A percentile compares a stretch with the other conserved stretches of the same genome.
phyloP scores from a whole-genome alignment of 2,113 vertebrate genomes.

The Bubalus kerabau region DNA sequence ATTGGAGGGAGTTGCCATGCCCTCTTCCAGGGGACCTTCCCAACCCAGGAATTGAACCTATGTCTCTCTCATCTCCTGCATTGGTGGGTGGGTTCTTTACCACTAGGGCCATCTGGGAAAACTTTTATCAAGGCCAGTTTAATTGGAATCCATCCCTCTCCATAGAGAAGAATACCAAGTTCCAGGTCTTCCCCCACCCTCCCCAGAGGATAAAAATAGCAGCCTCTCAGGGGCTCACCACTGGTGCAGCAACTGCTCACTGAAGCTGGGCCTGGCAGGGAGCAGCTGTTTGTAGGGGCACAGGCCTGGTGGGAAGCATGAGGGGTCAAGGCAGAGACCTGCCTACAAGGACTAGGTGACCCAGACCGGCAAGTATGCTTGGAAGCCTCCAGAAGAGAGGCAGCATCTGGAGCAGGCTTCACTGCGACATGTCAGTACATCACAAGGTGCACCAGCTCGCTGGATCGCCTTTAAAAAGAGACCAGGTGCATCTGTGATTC shows the following conservation, averaged over 20 bases:
- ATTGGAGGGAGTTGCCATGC: not conserved
- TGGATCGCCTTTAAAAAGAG: not conserved
- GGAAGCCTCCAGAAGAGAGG: not conserved
- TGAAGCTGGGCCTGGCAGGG: not conserved
- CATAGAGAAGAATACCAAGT: not conserved
- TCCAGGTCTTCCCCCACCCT: not conserved
- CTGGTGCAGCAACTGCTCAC: not conserved
- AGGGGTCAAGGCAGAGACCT: not conserved
- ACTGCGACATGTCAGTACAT: not conserved
- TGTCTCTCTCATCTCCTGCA: not conserved
- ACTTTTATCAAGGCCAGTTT: not conserved
- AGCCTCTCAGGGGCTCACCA: not conserved
- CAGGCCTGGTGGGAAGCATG: rapidly evolving
- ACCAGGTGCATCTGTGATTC: not conserved
- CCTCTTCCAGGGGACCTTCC: not conserved
- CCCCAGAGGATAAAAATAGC: conserved; percentile 46
- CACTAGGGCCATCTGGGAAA: not conserved
- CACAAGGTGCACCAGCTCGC: not conserved
- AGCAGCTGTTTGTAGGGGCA: not conserved
- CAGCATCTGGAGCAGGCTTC: not conserved
- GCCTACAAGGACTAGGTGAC: not conserved
- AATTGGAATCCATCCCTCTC: not conserved
- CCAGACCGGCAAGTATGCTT: rapidly evolving
- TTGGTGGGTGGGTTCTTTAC: not conserved
- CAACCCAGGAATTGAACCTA: not conserved